A percentile compares a stretch with the other conserved stretches of the same genome.
Conservation (phyloP, 2,888 invertebrate genomes). For the Parnassius apollo region DNA sequence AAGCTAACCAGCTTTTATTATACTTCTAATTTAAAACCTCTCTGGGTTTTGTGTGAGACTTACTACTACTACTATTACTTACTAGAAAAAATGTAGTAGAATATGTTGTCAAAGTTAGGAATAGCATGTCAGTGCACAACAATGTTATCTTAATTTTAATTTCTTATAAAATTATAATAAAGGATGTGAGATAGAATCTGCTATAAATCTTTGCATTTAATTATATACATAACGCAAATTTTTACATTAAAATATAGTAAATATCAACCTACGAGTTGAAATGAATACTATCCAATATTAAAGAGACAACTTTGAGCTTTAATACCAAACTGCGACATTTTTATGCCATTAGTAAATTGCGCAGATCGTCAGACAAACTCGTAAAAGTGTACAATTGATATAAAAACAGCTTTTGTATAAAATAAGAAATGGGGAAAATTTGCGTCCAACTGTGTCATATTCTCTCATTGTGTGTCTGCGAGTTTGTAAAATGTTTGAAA, state of each 20-base stretch:
- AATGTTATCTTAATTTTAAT: neutral
- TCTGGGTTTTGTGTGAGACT: neutral
- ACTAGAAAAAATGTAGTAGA: too few species aligned
- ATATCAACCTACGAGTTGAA: too few species aligned
- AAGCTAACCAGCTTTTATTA: slow-evolving; percentile 38
- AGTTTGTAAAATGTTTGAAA: slow-evolving; percentile 16
- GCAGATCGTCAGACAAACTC: slow-evolving; percentile 1
- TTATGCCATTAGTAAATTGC: slow-evolving; percentile 6
- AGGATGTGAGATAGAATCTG: neutral
- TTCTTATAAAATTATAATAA: neutral
- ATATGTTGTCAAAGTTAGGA: too few species aligned
- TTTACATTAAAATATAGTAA: too few species aligned
- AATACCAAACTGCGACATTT: slow-evolving; percentile 13
- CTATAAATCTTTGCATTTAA: too few species aligned
- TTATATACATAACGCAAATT: too few species aligned
- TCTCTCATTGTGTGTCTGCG: slow-evolving; percentile 12
- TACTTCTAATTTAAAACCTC: slow-evolving; percentile 40
- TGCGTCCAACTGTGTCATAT: slow-evolving; percentile 10
- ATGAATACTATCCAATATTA: too few species aligned
- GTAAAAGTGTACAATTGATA: slow-evolving; percentile 3
- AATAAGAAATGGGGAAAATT: slow-evolving; percentile 4
- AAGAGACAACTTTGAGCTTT: neutral
- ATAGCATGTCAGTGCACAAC: neutral
- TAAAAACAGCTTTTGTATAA: slow-evolving; percentile 5
- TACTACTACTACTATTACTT: neutral